Evolutionary conservation across 2,113 vertebrate species (phyloP), one percentile per base, ranked within the genome.

Genomic region (Scalopus aquaticus): DNA sequence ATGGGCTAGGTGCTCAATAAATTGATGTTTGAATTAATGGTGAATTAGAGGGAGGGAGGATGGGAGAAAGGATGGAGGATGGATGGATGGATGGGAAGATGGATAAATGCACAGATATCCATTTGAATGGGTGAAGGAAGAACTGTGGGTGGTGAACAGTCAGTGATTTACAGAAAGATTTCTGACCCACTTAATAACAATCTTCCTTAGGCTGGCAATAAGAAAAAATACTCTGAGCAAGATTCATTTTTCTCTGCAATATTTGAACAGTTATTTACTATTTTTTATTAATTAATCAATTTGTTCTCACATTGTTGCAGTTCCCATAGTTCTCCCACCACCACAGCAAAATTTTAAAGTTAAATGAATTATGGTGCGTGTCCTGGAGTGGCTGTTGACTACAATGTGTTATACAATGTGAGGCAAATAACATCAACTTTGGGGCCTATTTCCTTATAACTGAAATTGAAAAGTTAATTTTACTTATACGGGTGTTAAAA

Each of bases 221-320:
- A 91, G 74, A 86, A 56, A 82, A 90, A 94, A 77, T 51, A 65
- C 30, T 74, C 30, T 83, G 44, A 62, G 32, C 37, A 73, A 94
- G 17, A 51, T 51, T 51, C 10, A 16, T 15, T 51, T 51, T 51
- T 51, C 49, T 5, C 49, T 51, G 49, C 49, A 51, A 51, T 51
- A 51, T 51, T 51, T 51, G 49, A 13, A 51, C 16, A 17, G 49
- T 51, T 51, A 51, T 51, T 51, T 5, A 51, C 49, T 51, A 51
- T 15, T 51, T 51, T 51, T 51, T 51, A 51, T 51, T 51, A 51
- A 17, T 51, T 51, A 51, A 17, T 51, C 49, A 17, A 51, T 51
- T 51, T 51, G 16, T 51, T 17, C 16, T 51, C 17, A 17, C 49
- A 51, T 17, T 16, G 17, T 17, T 17, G 49, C 49, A 51, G 49